phyloP scores from a whole-genome alignment of 2,113 vertebrate genomes.

The Cnemophilus loriae region DNA sequence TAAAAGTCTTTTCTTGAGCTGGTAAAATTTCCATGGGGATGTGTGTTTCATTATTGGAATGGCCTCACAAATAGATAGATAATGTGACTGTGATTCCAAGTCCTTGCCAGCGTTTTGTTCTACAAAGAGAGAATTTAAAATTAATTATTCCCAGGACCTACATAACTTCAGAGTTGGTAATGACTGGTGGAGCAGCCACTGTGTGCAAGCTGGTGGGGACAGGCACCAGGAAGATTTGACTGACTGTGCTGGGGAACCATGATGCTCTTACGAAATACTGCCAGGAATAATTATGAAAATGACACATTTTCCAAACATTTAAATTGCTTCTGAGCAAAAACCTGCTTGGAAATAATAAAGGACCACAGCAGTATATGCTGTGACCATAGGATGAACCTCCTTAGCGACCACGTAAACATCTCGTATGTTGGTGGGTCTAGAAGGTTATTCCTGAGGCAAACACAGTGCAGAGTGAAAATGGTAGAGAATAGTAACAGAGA shows the following conservation, averaged over 20 bases:
- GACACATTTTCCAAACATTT: not conserved
- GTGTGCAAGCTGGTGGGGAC: not conserved
- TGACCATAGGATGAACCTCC: not conserved
- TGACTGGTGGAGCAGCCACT: not conserved
- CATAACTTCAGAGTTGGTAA: not conserved
- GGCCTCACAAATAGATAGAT: not conserved
- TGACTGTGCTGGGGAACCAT: not conserved
- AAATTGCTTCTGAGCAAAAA: not conserved
- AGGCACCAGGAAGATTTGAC: not conserved
- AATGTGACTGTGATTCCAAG: not conserved
- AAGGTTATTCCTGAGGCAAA: not conserved
- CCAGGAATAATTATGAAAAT: not conserved
- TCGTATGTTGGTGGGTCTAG: not conserved
- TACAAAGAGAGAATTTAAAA: not conserved
- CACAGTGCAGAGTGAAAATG: not conserved
- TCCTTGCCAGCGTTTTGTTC: not conserved
- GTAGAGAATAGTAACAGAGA: not conserved
- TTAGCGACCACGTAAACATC: not conserved
- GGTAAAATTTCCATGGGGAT: not conserved
- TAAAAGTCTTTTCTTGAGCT: slow-evolving; percentile 53
- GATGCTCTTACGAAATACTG: not conserved
- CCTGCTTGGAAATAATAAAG: not conserved
- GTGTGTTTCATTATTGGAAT: not conserved
- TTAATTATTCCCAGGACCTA: not conserved
- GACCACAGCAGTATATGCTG: not conserved